phyloP scores from a whole-genome alignment of 2,797 vertebrate genomes.

The Typhlichthys eigenmanni region DNA sequence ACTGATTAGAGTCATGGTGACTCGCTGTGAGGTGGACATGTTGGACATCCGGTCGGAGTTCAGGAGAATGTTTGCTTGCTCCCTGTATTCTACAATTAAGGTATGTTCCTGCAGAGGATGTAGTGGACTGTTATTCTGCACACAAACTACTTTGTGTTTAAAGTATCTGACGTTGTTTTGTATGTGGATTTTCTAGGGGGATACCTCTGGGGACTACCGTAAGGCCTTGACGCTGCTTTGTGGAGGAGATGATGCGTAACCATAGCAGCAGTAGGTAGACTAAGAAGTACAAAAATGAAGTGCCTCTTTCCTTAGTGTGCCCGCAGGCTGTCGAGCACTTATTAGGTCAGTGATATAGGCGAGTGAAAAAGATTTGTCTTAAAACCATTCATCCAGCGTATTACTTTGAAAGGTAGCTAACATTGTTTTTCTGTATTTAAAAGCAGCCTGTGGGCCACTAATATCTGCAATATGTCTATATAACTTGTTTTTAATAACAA shows the following conservation, averaged over 20 bases:
- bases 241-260: slow-evolving; percentile 83
- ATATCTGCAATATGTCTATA: background rate
- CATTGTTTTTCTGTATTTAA: slow-evolving; percentile 38
- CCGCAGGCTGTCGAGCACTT: slow-evolving; percentile 13
- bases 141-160: background rate
- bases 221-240: slow-evolving; percentile 88
- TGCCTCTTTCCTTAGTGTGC: slow-evolving; percentile 25
- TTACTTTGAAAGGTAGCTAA: slow-evolving; percentile 66
- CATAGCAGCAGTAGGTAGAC: slow-evolving; percentile 5
- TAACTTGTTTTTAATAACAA: slow-evolving; percentile 21
- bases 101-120: slow-evolving; percentile 56
- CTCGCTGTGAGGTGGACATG: slow-evolving; percentile 90
- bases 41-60: slow-evolving; percentile 86
- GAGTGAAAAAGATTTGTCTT: slow-evolving; percentile 13
- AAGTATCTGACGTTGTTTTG: background rate
- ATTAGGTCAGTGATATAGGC: slow-evolving; percentile 17
- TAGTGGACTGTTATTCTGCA: background rate
- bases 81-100: slow-evolving; percentile 88
- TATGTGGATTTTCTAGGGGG: slow-evolving; percentile 77
- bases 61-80: slow-evolving; percentile 84
- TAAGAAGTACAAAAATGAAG: slow-evolving; percentile 32
- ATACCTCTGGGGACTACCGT: slow-evolving; percentile 87
- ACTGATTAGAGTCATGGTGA: slow-evolving; percentile 88
- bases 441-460: slow-evolving; percentile 48
- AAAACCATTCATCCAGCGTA: slow-evolving; percentile 33